These are phyloP conservation scores for Beroe ovata DNA, from an alignment of 37 sponge, comb jelly and placozoan species.

Conservation along the genomic window DNA sequence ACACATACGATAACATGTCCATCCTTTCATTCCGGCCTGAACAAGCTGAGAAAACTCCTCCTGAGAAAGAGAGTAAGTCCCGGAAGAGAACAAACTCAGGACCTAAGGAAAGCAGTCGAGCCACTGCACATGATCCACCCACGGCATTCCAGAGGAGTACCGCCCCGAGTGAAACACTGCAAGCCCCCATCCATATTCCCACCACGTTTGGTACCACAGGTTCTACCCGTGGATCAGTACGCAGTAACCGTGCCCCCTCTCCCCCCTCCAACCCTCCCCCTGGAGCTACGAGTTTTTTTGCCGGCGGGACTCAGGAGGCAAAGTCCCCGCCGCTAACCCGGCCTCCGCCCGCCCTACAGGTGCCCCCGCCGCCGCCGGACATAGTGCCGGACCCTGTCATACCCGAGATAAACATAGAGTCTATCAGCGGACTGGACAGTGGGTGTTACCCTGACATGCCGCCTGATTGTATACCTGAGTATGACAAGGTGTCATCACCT, in stretches of 20 bases:
- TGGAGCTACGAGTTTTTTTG: constrained; percentile 25
- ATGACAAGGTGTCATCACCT: not conserved
- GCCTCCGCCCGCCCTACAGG: constrained; percentile 24
- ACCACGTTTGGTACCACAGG: constrained; percentile 43
- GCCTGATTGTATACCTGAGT: not conserved
- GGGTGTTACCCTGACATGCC: not conserved
- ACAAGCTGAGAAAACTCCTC: not conserved
- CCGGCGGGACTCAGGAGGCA: constrained; percentile 59
- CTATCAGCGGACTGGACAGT: not conserved
- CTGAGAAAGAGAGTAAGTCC: not conserved
- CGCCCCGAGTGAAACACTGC: not conserved
- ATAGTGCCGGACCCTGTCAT: not conserved
- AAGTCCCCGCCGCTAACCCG: constrained; percentile 18
- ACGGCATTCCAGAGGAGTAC: not conserved
- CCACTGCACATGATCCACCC: not conserved
- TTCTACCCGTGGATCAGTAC: not conserved
- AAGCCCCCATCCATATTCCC: constrained; percentile 43
- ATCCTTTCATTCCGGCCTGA: constrained; percentile 1
- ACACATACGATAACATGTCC: constrained; percentile 64
- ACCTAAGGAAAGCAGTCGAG: not conserved
- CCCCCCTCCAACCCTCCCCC: constrained; percentile 53
- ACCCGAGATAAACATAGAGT: constrained; percentile 16
- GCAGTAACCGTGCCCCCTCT: not conserved
- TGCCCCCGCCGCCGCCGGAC: constrained; percentile 44
- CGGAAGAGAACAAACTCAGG: not conserved